phyloP scores from a whole-genome alignment of 2,113 vertebrate species.

The Toxotes chatareus region DNA sequence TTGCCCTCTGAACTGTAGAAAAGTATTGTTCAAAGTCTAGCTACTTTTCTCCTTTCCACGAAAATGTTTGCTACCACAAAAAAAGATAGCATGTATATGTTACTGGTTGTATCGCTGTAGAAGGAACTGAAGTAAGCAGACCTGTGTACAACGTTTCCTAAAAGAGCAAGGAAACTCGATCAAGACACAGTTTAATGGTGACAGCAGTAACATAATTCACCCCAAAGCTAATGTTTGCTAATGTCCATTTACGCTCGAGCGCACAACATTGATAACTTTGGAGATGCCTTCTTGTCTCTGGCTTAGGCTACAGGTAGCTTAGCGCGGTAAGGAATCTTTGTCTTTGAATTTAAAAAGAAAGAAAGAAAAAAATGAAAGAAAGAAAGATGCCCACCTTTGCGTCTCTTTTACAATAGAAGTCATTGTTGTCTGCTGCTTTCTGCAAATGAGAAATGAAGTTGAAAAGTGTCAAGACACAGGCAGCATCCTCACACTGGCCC shows the following conservation, averaged over 20 bases:
- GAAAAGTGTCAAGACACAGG: constrained; percentile 9
- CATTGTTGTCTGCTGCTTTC: constrained; percentile 68
- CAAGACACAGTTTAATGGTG: not conserved
- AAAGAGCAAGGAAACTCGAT: not conserved
- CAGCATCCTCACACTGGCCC: constrained; percentile 42
- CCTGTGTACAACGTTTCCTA: not conserved
- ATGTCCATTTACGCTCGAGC: not conserved
- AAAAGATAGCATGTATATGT: not conserved
- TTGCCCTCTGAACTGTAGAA: no score
- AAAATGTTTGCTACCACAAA: no score
- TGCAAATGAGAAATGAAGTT: not conserved
- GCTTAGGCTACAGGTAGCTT: constrained; percentile 15
- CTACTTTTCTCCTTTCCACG: no score
- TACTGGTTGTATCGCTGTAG: not conserved
- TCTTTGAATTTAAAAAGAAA: not conserved
- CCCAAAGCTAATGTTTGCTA: not conserved
- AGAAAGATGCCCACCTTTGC: constrained; percentile 74
- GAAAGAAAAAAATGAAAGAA: no score
- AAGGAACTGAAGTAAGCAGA: no score
- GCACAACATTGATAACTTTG: not conserved
- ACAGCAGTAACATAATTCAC: not conserved
- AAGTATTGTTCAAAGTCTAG: no score
- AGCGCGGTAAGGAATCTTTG: not conserved
- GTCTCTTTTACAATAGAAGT: constrained; percentile 84
- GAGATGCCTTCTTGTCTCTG: not conserved